A percentile compares a stretch with the other conserved stretches of the same genome.
phyloP scores from a whole-genome alignment of 2,797 vertebrate species.

The Scolopax bukidnonensis region DNA sequence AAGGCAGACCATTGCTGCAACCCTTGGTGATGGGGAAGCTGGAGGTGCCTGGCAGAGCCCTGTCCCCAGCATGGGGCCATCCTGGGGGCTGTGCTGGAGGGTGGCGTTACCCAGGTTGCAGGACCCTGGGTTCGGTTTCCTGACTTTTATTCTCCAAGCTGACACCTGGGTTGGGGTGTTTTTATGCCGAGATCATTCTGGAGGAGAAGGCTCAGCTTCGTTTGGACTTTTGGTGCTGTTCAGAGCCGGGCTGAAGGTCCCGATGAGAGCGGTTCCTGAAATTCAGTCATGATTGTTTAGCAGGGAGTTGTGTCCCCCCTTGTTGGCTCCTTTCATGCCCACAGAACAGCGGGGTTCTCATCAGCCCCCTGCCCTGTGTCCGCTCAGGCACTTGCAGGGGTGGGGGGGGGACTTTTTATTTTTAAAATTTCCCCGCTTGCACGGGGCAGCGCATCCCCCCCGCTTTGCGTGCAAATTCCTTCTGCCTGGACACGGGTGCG shows the following conservation, averaged over 20 bases:
- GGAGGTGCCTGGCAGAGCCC: not conserved
- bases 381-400: not conserved
- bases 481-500: not conserved
- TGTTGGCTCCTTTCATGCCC: not conserved
- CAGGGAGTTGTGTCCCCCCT: not conserved
- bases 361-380: not conserved
- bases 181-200: fast-evolving
- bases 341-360: fast-evolving
- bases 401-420: not conserved
- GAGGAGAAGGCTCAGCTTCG: not conserved
- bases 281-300: not conserved
- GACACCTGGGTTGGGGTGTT: not conserved
- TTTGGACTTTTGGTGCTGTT: not conserved
- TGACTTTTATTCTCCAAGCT: not conserved
- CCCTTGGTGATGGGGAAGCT: not conserved
- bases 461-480: fast-evolving
- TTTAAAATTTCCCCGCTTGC: not conserved
- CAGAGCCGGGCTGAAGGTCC: not conserved
- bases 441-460: not conserved
- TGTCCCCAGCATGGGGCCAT: not conserved
- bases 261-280: not conserved
- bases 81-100: not conserved
- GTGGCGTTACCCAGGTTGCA: not conserved
- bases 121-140: fast-evolving
- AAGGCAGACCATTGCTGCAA: not conserved